Conservation (phyloP, 2,113 vertebrate genomes). For the Prunella himalayana region DNA sequence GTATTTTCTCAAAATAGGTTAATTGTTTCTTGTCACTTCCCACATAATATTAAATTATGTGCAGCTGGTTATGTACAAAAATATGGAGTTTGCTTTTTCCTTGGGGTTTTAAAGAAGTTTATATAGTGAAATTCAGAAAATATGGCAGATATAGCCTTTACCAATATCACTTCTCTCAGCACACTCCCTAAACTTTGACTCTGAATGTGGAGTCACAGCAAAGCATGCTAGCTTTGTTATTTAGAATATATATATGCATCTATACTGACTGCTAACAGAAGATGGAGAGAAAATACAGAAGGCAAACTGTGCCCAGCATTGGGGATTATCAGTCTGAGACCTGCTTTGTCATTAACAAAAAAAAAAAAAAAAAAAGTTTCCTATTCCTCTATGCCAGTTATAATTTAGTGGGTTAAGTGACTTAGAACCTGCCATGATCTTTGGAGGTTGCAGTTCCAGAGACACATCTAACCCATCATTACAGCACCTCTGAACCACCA, state of each 20-base stretch:
- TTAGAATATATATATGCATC: background rate
- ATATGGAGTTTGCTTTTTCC: background rate
- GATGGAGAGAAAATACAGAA: background rate
- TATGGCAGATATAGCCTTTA: background rate
- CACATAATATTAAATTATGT: background rate
- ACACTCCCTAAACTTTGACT: background rate
- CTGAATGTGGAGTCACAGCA: background rate
- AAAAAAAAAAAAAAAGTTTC: background rate
- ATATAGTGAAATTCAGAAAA: background rate
- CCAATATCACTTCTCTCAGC: background rate
- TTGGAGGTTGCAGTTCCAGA: background rate
- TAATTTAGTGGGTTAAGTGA: background rate
- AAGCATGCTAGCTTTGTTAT: background rate
- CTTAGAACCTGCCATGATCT: background rate
- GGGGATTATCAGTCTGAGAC: background rate
- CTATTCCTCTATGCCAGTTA: background rate
- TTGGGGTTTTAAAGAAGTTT: background rate
- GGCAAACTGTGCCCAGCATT: background rate
- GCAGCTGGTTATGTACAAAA: background rate
- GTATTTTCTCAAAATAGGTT: background rate
- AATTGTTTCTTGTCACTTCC: slow-evolving; percentile 24
- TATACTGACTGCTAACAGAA: background rate
- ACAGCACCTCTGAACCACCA: background rate
- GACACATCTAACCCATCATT: background rate
- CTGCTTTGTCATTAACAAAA: background rate